Percentiles rank a stretch among this genome's conserved stretches.
phyloP scores from a whole-genome alignment of 2,888 invertebrate species.

The Lamellibrachia columna region DNA sequence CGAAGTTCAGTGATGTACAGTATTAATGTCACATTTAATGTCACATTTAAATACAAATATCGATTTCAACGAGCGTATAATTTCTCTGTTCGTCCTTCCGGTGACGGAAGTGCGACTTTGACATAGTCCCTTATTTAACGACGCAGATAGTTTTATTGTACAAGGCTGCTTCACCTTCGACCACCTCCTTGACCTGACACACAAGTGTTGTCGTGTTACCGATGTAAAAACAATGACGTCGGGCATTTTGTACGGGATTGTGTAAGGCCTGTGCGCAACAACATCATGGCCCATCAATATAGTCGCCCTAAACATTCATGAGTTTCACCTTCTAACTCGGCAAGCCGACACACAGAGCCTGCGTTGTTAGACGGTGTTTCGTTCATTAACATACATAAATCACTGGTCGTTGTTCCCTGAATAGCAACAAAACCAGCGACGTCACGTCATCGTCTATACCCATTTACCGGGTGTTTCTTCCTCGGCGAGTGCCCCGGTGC shows the following conservation, averaged over 20 bases:
- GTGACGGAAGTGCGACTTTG: background rate
- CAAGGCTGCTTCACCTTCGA: background rate
- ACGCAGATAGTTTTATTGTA: slow-evolving; percentile 8
- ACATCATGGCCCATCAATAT: background rate
- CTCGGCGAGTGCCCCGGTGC: background rate
- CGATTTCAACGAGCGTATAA: background rate
- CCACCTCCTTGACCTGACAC: background rate
- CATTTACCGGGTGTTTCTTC: slow-evolving; percentile 4
- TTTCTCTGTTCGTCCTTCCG: background rate
- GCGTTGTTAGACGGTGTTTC: background rate
- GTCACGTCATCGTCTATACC: background rate
- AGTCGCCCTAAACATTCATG: background rate
- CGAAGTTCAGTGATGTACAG: background rate
- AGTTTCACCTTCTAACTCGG: background rate
- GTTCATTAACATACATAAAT: background rate
- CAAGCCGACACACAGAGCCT: background rate
- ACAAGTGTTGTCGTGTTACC: background rate
- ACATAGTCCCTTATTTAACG: background rate
- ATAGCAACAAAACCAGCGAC: background rate
- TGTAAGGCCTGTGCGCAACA: background rate
- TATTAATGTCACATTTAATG: background rate
- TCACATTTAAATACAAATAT: background rate
- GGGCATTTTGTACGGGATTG: background rate
- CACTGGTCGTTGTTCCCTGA: background rate
- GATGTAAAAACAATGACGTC: background rate